phyloP scores from a whole-genome alignment of 2,888 invertebrate genomes.

The Lochmaea capreae region DNA sequence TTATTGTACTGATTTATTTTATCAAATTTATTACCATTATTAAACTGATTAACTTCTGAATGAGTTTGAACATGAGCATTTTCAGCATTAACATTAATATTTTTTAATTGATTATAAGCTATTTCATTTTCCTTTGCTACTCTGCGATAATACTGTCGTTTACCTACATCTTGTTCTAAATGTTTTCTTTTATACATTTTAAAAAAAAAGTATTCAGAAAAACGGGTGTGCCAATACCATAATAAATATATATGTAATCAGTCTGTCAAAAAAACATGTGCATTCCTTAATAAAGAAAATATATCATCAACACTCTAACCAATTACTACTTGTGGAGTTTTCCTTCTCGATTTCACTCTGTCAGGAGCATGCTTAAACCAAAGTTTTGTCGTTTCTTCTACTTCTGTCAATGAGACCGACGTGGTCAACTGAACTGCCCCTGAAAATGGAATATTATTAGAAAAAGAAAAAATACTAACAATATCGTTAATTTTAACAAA shows the following conservation, averaged over 20 bases:
- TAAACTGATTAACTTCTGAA: neutral
- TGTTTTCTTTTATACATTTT: too few species aligned
- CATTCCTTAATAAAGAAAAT: too few species aligned
- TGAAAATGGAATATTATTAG: neutral
- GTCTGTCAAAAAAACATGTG: neutral
- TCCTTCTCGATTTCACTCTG: too few species aligned
- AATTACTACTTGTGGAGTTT: too few species aligned
- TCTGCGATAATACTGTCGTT: neutral
- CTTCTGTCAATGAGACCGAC: neutral
- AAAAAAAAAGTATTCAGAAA: too few species aligned
- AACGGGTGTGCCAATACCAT: too few species aligned
- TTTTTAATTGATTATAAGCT: neutral
- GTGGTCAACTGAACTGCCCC: neutral
- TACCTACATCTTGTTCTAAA: neutral
- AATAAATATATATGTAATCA: slow-evolving; percentile 2
- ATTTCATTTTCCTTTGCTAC: slow-evolving; percentile 3
- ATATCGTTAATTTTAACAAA: too few species aligned
- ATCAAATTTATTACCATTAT: neutral
- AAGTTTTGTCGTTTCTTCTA: neutral
- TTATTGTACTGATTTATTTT: neutral
- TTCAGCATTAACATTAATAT: neutral
- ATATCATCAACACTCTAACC: too few species aligned
- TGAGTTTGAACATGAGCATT: neutral
- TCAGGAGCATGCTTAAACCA: too few species aligned
- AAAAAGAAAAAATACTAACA: neutral